Evolutionary conservation across 2,113 vertebrate species (phyloP).

Genomic region (Brachyhypopomus gauderio): DNA sequence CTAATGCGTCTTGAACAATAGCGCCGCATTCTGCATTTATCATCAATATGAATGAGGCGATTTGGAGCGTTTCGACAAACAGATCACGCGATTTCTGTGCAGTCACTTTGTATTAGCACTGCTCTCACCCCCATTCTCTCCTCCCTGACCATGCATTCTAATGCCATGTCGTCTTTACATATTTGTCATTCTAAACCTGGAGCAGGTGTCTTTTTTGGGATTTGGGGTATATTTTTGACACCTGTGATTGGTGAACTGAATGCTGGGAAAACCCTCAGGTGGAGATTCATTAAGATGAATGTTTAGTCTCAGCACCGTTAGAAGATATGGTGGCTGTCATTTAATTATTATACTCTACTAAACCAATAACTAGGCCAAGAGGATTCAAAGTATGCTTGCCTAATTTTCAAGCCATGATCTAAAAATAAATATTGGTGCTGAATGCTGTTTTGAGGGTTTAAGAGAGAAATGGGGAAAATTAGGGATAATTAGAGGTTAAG

Average conservation of each 20-base stretch:
- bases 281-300: constrained; percentile 33
- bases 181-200: constrained; percentile 11
- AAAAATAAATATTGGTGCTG: constrained; percentile 51
- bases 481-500: constrained; percentile 36
- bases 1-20: constrained; percentile 16
- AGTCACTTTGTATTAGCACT: constrained; percentile 26
- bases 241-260: background rate
- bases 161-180: background rate
- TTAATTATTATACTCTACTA: constrained; percentile 25
- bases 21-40: background rate
- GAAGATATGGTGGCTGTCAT: constrained; percentile 8
- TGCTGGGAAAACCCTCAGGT: background rate
- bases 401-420: constrained; percentile 6
- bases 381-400: constrained; percentile 10
- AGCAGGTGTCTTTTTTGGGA: background rate
- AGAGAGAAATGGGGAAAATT: constrained; percentile 27
- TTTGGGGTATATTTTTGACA: background rate
- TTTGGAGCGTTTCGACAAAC: constrained; percentile 43
- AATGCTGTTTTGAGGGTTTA: constrained; percentile 29
- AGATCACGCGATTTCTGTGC: constrained; percentile 36
- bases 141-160: background rate
- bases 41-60: constrained; percentile 39
- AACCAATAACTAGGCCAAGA: constrained; percentile 23
- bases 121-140: background rate
- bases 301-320: constrained; percentile 15